phyloP scores from a whole-genome alignment of 1,140 invertebrate species.

The Spodoptera litura region DNA sequence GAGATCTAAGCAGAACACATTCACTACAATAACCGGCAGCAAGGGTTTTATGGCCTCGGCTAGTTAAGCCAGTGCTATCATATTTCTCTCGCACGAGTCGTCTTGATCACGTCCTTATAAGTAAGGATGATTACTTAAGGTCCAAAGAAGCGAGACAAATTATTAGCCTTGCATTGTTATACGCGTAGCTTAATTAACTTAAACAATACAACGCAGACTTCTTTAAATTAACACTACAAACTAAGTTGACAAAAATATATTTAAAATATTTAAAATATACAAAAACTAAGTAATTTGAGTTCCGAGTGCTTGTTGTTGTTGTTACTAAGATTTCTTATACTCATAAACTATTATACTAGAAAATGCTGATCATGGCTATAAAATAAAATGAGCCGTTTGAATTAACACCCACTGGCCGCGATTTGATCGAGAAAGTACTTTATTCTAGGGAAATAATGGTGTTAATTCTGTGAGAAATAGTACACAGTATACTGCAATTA shows the following conservation, averaged over 20 bases:
- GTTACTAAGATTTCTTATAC: too few species aligned
- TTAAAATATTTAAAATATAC: too few species aligned
- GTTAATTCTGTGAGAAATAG: constrained; percentile 21
- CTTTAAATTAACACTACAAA: too few species aligned
- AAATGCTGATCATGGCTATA: too few species aligned
- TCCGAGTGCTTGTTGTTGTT: too few species aligned
- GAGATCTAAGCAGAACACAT: constrained; percentile 51
- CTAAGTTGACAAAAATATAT: too few species aligned
- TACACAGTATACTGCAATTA: constrained; percentile 15
- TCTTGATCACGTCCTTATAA: constrained; percentile 40
- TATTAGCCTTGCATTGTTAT: constrained; percentile 1
- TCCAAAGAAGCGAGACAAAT: constrained; percentile 4
- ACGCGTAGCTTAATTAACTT: not conserved
- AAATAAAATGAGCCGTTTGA: not conserved
- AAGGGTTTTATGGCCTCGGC: too few species aligned
- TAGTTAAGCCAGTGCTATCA: not conserved
- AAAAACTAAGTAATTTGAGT: too few species aligned
- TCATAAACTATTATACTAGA: too few species aligned
- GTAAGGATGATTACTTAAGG: constrained; percentile 15
- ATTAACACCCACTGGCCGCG: not conserved
- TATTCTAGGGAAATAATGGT: constrained; percentile 9
- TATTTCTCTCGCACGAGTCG: constrained; percentile 5
- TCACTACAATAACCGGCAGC: constrained; percentile 37
- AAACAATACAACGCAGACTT: not conserved
- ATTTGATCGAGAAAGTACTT: constrained; percentile 31